A percentile compares a stretch with the other conserved stretches of the same genome.
Evolutionary conservation across 23 tunicate genomes (phyloP).

Genomic region (Oikopleura dioica): DNA sequence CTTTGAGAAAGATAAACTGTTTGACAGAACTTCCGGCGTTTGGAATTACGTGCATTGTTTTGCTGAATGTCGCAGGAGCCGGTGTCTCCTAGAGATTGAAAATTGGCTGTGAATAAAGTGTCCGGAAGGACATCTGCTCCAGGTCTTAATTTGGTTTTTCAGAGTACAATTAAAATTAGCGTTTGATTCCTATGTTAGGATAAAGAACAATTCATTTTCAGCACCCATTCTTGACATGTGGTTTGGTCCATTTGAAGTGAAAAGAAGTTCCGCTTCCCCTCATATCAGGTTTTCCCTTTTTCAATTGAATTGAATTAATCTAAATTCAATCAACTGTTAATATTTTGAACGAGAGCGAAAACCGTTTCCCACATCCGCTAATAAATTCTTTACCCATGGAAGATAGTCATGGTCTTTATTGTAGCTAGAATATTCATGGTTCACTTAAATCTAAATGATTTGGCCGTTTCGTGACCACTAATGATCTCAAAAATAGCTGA

Average conservation of each 20-base stretch:
- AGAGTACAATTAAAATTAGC: too few relatives aligned
- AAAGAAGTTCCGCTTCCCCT: slow-evolving; percentile 31
- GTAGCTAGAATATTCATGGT: slow-evolving; percentile 73
- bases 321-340: too few relatives aligned
- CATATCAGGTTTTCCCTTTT: too few relatives aligned
- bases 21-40: slow-evolving; percentile 40
- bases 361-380: slow-evolving; percentile 20
- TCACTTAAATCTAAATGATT: slow-evolving; percentile 57
- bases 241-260: slow-evolving; percentile 24
- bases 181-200: too few relatives aligned
- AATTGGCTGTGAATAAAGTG: slow-evolving; percentile 64
- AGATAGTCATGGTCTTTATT: slow-evolving; percentile 22
- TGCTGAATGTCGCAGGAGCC: neutral
- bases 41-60: slow-evolving; percentile 14
- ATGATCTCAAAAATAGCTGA: neutral
- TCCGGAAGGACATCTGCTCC: slow-evolving; percentile 31
- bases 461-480: slow-evolving; percentile 73
- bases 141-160: too few relatives aligned
- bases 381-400: slow-evolving; percentile 18
- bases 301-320: too few relatives aligned
- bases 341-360: too few relatives aligned
- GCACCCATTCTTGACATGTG: slow-evolving; percentile 17
- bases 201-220: too few relatives aligned
- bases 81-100: slow-evolving; percentile 3
- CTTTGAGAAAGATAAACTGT: slow-evolving; percentile 71